phyloP scores from a whole-genome alignment of 2,888 invertebrate genomes.

The Cataglyphis altisquamis region DNA sequence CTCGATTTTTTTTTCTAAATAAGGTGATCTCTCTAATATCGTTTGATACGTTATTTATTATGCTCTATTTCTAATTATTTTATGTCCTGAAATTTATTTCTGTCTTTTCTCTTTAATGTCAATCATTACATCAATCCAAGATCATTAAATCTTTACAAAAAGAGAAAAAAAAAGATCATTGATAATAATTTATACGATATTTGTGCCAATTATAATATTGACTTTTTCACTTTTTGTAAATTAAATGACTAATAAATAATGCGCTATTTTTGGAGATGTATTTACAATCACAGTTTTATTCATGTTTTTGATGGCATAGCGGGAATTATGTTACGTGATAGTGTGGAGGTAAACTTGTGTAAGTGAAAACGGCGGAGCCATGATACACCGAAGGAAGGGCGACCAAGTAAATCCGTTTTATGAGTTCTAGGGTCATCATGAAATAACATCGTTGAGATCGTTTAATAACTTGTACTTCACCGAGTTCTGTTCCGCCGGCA shows the following conservation, averaged over 20 bases:
- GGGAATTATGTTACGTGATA: neutral
- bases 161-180: neutral
- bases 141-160: neutral
- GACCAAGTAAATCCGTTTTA: conserved; percentile 36
- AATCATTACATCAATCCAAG: neutral
- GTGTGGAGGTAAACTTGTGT: conserved; percentile 5
- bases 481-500: conserved; percentile 32
- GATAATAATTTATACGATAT: neutral
- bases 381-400: conserved; percentile 15
- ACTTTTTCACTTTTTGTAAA: neutral
- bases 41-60: neutral
- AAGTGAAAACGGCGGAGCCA: conserved; percentile 21
- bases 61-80: neutral
- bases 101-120: neutral
- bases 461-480: conserved; percentile 51
- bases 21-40: neutral
- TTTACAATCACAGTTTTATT: neutral
- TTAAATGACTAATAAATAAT: neutral
- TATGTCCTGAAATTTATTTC: neutral
- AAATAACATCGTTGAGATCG: conserved; percentile 42
- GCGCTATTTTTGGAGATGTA: neutral
- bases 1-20: neutral
- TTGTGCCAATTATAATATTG: neutral
- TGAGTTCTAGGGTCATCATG: conserved; percentile 45
- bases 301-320: neutral